These are phyloP conservation scores for Alloscopus bannaensis DNA, from an alignment of 2,888 invertebrate species.

Conservation along the genomic window DNA sequence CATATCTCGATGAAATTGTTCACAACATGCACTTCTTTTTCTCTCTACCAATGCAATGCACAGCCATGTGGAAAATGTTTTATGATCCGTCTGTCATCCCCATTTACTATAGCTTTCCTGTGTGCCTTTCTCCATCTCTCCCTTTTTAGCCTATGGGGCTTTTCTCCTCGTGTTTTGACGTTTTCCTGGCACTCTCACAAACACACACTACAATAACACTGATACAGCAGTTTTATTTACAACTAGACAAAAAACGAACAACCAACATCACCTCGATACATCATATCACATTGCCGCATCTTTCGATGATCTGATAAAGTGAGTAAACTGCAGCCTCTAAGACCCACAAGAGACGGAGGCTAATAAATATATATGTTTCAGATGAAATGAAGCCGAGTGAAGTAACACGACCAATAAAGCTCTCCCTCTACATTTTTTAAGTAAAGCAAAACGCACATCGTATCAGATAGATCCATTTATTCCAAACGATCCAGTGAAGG, in stretches of 20 bases:
- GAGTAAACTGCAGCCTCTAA: neutral
- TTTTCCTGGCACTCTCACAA: conserved; percentile 20
- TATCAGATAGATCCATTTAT: neutral
- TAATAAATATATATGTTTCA: neutral
- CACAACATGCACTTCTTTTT: conserved; percentile 3
- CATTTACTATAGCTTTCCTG: neutral
- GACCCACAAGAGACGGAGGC: neutral
- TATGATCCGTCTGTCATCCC: conserved; percentile 26
- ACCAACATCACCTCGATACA: neutral
- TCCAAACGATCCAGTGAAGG: conserved; percentile 1
- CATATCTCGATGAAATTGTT: neutral
- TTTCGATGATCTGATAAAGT: conserved; percentile 4
- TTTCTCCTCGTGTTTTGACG: conserved; percentile 8
- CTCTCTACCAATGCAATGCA: neutral
- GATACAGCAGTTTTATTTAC: conserved; percentile 17
- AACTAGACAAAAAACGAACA: neutral
- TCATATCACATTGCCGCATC: conserved; percentile 3
- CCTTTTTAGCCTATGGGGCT: conserved; percentile 9
- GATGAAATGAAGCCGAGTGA: neutral
- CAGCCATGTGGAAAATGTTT: conserved; percentile 20
- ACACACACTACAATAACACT: conserved; percentile 14
- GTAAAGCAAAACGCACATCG: neutral
- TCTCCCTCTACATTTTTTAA: neutral
- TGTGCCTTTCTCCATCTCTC: neutral
- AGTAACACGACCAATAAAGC: neutral